Evolutionary conservation across 2,797 vertebrate genomes (phyloP), one percentile per base, ranked within the genome.

Genomic region (Geotrypetes seraphini): DNA sequence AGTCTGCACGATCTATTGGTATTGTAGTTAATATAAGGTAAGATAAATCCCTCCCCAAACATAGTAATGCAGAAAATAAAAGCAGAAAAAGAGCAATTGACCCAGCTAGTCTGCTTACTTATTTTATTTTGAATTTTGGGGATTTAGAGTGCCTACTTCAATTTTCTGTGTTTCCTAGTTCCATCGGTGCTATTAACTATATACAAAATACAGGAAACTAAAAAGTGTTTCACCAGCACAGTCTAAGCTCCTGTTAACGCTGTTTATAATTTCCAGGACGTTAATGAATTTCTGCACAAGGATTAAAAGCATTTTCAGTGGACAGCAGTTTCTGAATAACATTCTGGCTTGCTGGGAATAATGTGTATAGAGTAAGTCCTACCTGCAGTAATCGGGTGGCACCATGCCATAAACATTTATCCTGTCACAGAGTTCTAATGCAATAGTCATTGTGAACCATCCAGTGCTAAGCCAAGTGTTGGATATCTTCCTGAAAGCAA

Each of bases 391-490:
- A 77, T 97, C 91, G 2, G 95, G 94, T 49, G 95, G 86, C 37
- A 98, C 95, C 95, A 98, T 98, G 64, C 95, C 95, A 19, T 92
- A 98, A 38, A 98, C 90, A 18, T 94, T 75, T 76, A 98, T 92
- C 63, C 85, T 82, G 73, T 96, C 92, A 10, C 95, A 98, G 47
- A 98, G 86, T 75, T 98, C 92, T 69, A 98, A 75, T 2, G 92
- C 92, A 17, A 98, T 98, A 15, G 89, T 92, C 92, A 98, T 96
- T 4, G 95, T 98, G 84, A 98, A 98, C 95, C 95, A 98, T 69
- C 95, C 95, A 1, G 95, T 98, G 69, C 95, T 98, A 47, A 98
- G 81, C 95, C 95, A 98, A 10, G 95, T 97, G 78, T 98, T 98
- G 19, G 95, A 96, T 49, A 93, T 87, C 77, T 81, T 91, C 83